A percentile compares a stretch with the other conserved stretches of the same genome.
These are phyloP conservation scores for Platichthys stellatus DNA, from an alignment of 2,113 vertebrate species.

Conservation along the genomic window DNA sequence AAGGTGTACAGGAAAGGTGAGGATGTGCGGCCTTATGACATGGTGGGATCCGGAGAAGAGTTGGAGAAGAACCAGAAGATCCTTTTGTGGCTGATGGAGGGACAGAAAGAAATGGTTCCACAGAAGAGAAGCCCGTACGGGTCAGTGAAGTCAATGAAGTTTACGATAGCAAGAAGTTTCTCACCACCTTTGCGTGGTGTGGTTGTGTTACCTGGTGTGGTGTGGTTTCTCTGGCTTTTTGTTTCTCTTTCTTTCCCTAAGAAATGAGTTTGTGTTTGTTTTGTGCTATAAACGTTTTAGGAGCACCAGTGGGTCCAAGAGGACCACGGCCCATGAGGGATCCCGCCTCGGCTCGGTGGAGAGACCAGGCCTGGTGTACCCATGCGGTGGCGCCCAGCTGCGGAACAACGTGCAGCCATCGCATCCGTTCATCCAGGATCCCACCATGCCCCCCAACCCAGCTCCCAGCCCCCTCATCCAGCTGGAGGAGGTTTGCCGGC, in stretches of 20 bases:
- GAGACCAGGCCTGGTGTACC: slow-evolving; percentile 82
- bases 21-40: slow-evolving; percentile 77
- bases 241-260: background rate
- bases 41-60: slow-evolving; percentile 83
- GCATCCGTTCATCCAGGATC: slow-evolving; percentile 96
- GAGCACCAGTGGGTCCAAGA: slow-evolving; percentile 86
- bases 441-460: slow-evolving; percentile 95
- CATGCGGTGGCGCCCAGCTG: slow-evolving; percentile 84
- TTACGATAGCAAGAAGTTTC: background rate
- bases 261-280: background rate
- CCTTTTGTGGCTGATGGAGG: slow-evolving; percentile 96
- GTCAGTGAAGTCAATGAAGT: slow-evolving; percentile 73
- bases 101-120: slow-evolving; percentile 89
- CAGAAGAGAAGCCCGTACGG: slow-evolving; percentile 90
- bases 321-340: slow-evolving; percentile 82
- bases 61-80: slow-evolving; percentile 94
- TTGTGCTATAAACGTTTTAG: slow-evolving; percentile 25
- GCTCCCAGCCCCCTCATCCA: slow-evolving; percentile 95
- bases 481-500: slow-evolving; percentile 92
- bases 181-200: background rate
- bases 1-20: slow-evolving; percentile 83
- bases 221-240: background rate
- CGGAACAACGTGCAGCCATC: slow-evolving; percentile 89
- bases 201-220: background rate
- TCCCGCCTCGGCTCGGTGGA: slow-evolving; percentile 83